A percentile compares a stretch with the other conserved stretches of the same genome.
Conservation (phyloP, 1,140 invertebrate genomes). For the Limonius californicus region DNA sequence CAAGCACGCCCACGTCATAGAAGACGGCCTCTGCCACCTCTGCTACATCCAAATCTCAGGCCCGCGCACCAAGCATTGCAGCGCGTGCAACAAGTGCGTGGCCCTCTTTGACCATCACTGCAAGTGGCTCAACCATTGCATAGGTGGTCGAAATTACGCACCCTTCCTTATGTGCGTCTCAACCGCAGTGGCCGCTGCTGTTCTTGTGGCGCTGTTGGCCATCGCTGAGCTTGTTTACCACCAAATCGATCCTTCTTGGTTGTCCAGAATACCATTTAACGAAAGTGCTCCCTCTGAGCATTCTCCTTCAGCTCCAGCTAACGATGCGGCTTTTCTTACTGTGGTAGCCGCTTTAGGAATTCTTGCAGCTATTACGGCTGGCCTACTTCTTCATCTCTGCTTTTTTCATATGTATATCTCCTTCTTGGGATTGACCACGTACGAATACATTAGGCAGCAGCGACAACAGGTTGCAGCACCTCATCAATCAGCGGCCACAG, state of each 20-base stretch:
- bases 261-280: constrained; percentile 16
- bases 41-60: constrained; percentile 59
- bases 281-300: constrained; percentile 24
- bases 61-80: constrained; percentile 85
- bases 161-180: constrained; percentile 81
- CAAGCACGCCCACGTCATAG: constrained; percentile 89
- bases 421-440: constrained; percentile 80
- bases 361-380: constrained; percentile 70
- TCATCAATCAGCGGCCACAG: constrained; percentile 1
- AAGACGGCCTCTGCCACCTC: constrained; percentile 89
- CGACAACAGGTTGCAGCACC: constrained; percentile 40
- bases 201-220: constrained; percentile 66
- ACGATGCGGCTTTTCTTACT: constrained; percentile 58
- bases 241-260: constrained; percentile 33
- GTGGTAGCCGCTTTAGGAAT: constrained; percentile 63
- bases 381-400: constrained; percentile 80
- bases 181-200: constrained; percentile 72
- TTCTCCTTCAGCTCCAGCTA: constrained; percentile 40
- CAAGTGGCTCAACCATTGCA: constrained; percentile 97
- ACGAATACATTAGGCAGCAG: constrained; percentile 77
- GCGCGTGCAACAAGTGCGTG: constrained; percentile 95
- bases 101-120: constrained; percentile 92
- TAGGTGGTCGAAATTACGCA: constrained; percentile 85
- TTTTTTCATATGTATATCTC: constrained; percentile 88
- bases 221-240: constrained; percentile 54